These are phyloP conservation scores for Sebastes goodei DNA, from an alignment of 2,797 vertebrate species.

Conservation along the genomic window DNA sequence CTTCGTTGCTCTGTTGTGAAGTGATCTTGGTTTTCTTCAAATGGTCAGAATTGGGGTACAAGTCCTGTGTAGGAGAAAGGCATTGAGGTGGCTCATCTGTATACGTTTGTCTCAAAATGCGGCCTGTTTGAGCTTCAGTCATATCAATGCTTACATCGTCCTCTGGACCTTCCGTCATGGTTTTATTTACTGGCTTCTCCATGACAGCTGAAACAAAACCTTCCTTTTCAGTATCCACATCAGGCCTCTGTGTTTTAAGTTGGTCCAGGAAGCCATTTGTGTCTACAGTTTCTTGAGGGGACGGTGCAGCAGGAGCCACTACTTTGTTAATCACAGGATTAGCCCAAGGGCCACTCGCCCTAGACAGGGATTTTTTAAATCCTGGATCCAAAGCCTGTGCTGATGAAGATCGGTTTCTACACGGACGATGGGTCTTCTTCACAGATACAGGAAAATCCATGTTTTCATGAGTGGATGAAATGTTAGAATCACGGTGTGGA, in stretches of 20 bases:
- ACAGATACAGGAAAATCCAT: background rate
- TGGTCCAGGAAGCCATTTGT: background rate
- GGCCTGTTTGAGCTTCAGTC: conserved; percentile 44
- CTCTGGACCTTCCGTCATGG: background rate
- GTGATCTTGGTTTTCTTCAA: conserved; percentile 72
- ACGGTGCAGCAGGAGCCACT: background rate
- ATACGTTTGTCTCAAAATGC: conserved; percentile 5
- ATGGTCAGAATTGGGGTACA: conserved; percentile 21
- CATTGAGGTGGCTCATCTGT: conserved; percentile 7
- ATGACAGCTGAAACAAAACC: conserved; percentile 18
- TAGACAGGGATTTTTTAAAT: conserved; percentile 13
- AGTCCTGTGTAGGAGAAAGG: conserved; percentile 35
- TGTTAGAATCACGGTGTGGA: background rate
- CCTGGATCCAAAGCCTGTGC: conserved; percentile 26
- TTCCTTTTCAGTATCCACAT: conserved; percentile 68
- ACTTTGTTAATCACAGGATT: background rate
- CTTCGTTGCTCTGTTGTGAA: conserved; percentile 35
- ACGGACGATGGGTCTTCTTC: conserved; percentile 6
- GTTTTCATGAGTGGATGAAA: background rate
- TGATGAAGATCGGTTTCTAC: conserved; percentile 16
- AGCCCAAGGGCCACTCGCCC: conserved; percentile 2
- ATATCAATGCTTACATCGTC: conserved; percentile 34
- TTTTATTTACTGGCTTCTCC: conserved; percentile 23
- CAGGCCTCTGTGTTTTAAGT: conserved; percentile 7
- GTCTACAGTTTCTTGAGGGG: conserved; percentile 15